phyloP scores from a whole-genome alignment of 2,113 vertebrate species.

The Myanophis thanlyinensis region DNA sequence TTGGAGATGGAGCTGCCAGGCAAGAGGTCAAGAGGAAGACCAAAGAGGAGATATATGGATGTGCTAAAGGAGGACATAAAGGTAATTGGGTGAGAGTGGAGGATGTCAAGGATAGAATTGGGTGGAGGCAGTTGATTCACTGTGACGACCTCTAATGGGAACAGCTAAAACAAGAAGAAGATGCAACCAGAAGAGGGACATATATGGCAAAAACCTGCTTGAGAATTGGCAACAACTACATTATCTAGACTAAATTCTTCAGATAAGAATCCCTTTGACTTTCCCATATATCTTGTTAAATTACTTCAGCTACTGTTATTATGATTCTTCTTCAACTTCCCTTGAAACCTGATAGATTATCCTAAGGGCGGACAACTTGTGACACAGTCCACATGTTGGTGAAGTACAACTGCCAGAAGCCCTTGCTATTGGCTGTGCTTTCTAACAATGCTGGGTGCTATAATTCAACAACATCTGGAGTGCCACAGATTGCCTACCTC shows the following conservation, averaged over 20 bases:
- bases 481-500: neutral
- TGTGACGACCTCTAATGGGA: too few species aligned
- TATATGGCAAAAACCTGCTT: neutral
- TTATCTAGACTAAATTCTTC: neutral
- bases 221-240: neutral
- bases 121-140: too few species aligned
- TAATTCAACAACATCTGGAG: neutral
- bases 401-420: neutral
- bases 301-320: neutral
- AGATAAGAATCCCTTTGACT: neutral
- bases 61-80: too few species aligned
- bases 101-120: too few species aligned
- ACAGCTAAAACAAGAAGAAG: too few species aligned
- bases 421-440: neutral
- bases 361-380: neutral
- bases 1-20: too few species aligned
- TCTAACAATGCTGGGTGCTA: neutral
- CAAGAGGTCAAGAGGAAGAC: too few species aligned
- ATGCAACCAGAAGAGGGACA: neutral
- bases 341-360: neutral
- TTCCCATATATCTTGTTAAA: neutral
- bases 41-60: too few species aligned
- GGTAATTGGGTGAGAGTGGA: too few species aligned
- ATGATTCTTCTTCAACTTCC: neutral
- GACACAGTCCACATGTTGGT: neutral